phyloP scores from a whole-genome alignment of 2,113 vertebrate species.

The Oophaga pumilio region DNA sequence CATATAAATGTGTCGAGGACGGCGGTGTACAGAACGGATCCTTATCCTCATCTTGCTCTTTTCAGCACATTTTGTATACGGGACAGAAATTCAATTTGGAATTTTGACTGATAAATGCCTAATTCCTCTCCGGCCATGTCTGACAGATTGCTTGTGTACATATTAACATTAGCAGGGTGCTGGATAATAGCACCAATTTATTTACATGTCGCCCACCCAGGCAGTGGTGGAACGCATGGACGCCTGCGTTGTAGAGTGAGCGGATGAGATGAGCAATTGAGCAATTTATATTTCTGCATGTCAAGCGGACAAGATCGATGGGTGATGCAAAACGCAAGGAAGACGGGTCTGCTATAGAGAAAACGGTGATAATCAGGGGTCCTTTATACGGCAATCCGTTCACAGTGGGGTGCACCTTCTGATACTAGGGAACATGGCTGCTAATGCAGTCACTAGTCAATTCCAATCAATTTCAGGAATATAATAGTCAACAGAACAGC shows the following conservation, averaged over 20 bases:
- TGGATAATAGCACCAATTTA: neutral
- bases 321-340: neutral
- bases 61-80: slow-evolving; percentile 14
- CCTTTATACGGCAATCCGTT: too few relatives aligned
- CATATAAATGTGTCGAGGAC: neutral
- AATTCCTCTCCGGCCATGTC: slow-evolving; percentile 1
- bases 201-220: neutral
- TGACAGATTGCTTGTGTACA: slow-evolving; percentile 14
- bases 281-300: neutral
- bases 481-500: too few relatives aligned
- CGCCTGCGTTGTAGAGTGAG: neutral
- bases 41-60: neutral
- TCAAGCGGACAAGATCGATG: neutral
- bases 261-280: neutral
- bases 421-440: too few relatives aligned
- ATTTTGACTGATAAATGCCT: neutral
- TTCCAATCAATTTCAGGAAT: too few relatives aligned
- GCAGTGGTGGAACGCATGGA: neutral
- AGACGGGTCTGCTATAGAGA: neutral
- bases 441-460: too few relatives aligned
- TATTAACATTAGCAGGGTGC: neutral
- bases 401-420: too few relatives aligned
- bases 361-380: too few relatives aligned
- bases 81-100: neutral
- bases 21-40: neutral